A percentile compares a stretch with the other conserved stretches of the same genome.
Evolutionary conservation across 2,797 vertebrate species (phyloP).

Genomic region (Ciconia nigra): DNA sequence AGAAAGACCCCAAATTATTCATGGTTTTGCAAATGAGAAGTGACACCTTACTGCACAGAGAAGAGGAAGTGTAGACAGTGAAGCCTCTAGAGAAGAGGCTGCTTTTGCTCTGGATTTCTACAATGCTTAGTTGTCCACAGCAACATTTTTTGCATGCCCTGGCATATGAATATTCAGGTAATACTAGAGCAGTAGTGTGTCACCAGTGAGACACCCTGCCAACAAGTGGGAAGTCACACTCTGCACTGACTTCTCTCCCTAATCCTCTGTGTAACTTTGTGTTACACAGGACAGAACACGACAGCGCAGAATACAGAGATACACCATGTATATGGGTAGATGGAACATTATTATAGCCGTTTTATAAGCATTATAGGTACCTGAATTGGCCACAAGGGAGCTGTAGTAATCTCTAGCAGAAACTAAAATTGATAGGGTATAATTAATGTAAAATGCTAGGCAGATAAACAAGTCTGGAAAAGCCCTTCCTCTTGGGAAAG

Average conservation of each 20-base stretch:
- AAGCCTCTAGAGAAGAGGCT: neutral
- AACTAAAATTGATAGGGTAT: neutral
- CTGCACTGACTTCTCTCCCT: neutral
- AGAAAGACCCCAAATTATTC: neutral
- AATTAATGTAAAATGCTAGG: neutral
- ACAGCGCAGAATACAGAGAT: neutral
- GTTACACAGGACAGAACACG: neutral
- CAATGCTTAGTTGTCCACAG: neutral
- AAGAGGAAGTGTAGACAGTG: neutral
- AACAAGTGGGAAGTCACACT: neutral
- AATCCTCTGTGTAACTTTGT: neutral
- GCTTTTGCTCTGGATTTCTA: neutral
- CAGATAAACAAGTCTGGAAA: neutral
- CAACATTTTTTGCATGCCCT: neutral
- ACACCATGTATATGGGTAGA: neutral
- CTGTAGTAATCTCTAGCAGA: neutral
- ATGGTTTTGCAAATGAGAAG: neutral
- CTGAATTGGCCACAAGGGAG: neutral
- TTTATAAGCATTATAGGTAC: neutral
- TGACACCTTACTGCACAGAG: neutral
- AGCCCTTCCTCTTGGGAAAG: neutral
- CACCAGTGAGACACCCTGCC: neutral
- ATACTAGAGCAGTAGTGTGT: neutral
- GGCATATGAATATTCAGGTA: neutral
- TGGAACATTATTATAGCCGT: neutral